A percentile compares a stretch with the other conserved stretches of the same genome.
Evolutionary conservation across 2,113 vertebrate species (phyloP).

Genomic region (Ophiodon elongatus): DNA sequence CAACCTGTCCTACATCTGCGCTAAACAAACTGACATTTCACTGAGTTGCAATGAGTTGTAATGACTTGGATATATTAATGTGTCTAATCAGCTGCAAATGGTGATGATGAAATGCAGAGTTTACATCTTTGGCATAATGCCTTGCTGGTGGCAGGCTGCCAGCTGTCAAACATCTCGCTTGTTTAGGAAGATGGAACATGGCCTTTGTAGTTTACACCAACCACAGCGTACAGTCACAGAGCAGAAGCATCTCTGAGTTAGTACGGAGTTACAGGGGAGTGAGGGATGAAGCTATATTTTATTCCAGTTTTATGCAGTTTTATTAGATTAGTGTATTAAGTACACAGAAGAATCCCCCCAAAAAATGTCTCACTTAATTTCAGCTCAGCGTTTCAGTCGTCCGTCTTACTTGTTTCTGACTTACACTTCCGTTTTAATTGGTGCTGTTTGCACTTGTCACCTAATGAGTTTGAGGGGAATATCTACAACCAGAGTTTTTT

Average conservation of each 20-base stretch:
- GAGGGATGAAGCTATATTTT: neutral
- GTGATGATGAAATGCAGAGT: conserved; percentile 44
- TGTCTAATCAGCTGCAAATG: conserved; percentile 39
- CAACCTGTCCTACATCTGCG: neutral
- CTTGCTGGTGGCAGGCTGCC: conserved; percentile 23
- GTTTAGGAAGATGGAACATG: conserved; percentile 51
- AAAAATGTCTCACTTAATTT: neutral
- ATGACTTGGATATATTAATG: conserved; percentile 5
- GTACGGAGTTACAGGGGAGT: neutral
- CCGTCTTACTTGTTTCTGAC: neutral
- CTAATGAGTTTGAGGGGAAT: neutral
- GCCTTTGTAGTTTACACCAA: conserved; percentile 25
- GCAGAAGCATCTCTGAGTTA: conserved; percentile 23
- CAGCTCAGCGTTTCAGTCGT: neutral
- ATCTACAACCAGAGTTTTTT: neutral
- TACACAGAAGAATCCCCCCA: neutral
- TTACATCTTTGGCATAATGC: conserved; percentile 45
- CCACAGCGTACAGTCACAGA: neutral
- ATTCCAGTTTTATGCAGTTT: neutral
- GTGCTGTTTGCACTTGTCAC: neutral
- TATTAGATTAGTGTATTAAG: conserved; percentile 16
- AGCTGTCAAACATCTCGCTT: conserved; percentile 53
- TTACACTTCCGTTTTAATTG: conserved; percentile 1
- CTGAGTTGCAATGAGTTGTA: conserved; percentile 7
- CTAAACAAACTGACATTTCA: conserved; percentile 12